Evolutionary conservation across 2,888 invertebrate genomes (phyloP).

Genomic region (Drosophila algonquin): DNA sequence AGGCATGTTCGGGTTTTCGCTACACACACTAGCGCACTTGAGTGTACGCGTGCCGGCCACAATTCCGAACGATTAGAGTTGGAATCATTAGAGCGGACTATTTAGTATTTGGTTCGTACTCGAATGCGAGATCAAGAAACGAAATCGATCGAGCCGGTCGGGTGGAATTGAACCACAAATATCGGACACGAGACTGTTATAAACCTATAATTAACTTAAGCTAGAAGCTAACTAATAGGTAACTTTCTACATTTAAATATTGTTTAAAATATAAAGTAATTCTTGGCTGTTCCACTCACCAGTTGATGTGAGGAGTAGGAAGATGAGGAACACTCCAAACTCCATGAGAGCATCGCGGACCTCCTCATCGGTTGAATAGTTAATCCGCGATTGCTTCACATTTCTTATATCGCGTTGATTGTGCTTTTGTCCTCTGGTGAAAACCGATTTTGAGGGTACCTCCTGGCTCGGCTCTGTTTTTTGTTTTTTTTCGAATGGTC

Average conservation of each 20-base stretch:
- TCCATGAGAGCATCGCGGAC: conserved; percentile 70
- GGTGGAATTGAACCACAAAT: too few relatives aligned
- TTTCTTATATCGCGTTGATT: not conserved
- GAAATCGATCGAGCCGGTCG: too few relatives aligned
- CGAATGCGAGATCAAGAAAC: too few relatives aligned
- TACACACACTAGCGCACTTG: too few relatives aligned
- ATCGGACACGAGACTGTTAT: too few relatives aligned
- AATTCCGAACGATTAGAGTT: too few relatives aligned
- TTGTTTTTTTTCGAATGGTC: not conserved
- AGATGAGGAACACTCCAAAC: conserved; percentile 63
- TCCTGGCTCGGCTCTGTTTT: not conserved
- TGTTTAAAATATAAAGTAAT: not conserved
- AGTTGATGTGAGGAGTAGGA: conserved; percentile 61
- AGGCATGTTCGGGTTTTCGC: too few relatives aligned
- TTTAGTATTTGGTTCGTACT: too few relatives aligned
- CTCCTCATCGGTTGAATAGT: conserved; percentile 67
- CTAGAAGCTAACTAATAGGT: not conserved
- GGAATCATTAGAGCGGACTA: too few relatives aligned
- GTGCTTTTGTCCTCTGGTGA: not conserved
- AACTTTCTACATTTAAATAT: too few relatives aligned
- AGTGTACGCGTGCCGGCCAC: too few relatives aligned
- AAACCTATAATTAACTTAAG: too few relatives aligned
- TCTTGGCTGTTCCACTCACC: conserved; percentile 45
- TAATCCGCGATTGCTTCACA: conserved; percentile 39
- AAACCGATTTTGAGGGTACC: not conserved